Evolutionary conservation across 2,888 invertebrate genomes (phyloP).

Genomic region (Polylopha cassiicola): DNA sequence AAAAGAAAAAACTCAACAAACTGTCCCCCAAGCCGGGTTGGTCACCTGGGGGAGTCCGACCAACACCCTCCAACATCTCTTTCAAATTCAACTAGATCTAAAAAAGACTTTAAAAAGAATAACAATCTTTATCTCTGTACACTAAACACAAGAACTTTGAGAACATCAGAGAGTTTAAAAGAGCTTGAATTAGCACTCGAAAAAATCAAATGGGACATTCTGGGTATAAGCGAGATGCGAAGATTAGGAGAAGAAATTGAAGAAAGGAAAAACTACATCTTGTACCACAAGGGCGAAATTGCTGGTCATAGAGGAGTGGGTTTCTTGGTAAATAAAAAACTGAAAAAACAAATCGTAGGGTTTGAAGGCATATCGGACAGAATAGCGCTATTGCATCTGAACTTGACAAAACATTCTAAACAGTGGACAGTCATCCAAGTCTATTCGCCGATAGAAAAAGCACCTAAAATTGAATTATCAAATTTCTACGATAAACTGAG

Average conservation of each 20-base stretch:
- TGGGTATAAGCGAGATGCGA: slow-evolving; percentile 1
- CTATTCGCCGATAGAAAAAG: background rate
- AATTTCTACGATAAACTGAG: background rate
- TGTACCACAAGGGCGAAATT: background rate
- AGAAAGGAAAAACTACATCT: background rate
- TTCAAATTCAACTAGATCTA: too few relatives aligned
- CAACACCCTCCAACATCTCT: too few relatives aligned
- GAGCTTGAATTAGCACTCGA: slow-evolving; percentile 4
- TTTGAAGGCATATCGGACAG: background rate
- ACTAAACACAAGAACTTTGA: slow-evolving; percentile 11
- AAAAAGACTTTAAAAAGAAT: too few relatives aligned
- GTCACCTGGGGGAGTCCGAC: too few relatives aligned
- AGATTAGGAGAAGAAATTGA: background rate
- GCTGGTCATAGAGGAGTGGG: background rate
- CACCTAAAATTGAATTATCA: background rate
- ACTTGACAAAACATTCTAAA: background rate
- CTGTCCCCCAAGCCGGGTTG: too few relatives aligned
- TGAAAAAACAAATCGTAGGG: background rate
- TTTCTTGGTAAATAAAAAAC: background rate
- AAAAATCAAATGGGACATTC: slow-evolving; percentile 2
- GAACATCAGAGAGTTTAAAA: slow-evolving; percentile 7
- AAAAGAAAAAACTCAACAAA: too few relatives aligned
- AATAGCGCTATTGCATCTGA: background rate
- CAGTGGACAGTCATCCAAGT: too few relatives aligned
- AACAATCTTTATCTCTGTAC: too few relatives aligned